Base-by-base conservation (phyloP, 1,140 invertebrate species). In the Nephotettix cincticeps region DNA sequence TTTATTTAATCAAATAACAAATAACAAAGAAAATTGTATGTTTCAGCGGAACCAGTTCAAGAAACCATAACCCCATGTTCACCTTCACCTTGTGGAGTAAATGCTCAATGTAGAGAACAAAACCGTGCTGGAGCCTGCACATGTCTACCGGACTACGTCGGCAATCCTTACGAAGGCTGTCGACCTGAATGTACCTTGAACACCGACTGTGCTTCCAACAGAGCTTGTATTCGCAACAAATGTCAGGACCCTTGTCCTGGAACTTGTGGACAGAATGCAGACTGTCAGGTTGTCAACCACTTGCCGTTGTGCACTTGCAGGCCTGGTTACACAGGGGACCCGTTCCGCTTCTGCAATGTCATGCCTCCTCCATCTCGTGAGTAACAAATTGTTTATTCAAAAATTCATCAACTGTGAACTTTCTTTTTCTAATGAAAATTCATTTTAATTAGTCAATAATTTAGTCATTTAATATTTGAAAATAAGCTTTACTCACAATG, bases 11-110 rank as follows among this genome's bases (percentile, higher is more conserved):
- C n/a, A n/a, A n/a, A n/a, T 43, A 11, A n/a, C 40, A 43, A 43
- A 11, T 11, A 43, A 11, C n/a, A 43, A 11, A 43, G 9, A 11
- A 43, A 43, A n/a, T n/a, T n/a, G n/a, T n/a, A n/a, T n/a, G n/a
- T 54, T 61, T 3, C 56, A 47, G 63, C 74, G 58, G 23, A 66
- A 64, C 56, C 75, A 27, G 28, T 61, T 28, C 71, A 75, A 67
- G 77, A 76, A 51, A 61, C 67, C 66, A 36, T 75, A 67, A 80
- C 86, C 71, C 89, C 92, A 64, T 93, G 91, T 77, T 85, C 86
- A 76, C 90, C 91, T 47, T 90, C 88, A 25, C 91, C 92, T 47
- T 94, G 92, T 78, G 92, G 92, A 51, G 84, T 88, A 2, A 94
- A 94, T 81, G 91, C 92, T 51, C 72, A 91, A 75, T 91, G 89